phyloP scores from a whole-genome alignment of 1,140 invertebrate genomes.

The Thaumatotibia leucotreta region DNA sequence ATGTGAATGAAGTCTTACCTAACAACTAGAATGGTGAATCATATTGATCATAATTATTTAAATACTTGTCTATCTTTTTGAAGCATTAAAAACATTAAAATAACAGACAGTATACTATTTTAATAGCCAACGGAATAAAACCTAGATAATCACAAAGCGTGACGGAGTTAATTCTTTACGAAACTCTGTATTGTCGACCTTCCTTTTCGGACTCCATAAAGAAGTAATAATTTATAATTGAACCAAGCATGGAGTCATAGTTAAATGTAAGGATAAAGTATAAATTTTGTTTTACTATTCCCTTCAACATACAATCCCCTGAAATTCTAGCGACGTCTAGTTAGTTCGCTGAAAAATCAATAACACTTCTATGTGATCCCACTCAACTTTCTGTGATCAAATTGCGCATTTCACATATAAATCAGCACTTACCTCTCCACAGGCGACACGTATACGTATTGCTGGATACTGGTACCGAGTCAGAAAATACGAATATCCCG shows the following conservation, averaged over 20 bases:
- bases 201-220: slow-evolving; percentile 18
- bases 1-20: background rate
- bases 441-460: slow-evolving; percentile 9
- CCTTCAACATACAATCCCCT: background rate
- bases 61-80: background rate
- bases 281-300: background rate
- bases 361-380: slow-evolving; percentile 34
- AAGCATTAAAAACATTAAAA: background rate
- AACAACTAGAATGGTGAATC: too few species aligned
- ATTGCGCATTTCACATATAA: slow-evolving; percentile 6
- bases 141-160: slow-evolving; percentile 35
- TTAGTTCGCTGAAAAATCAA: slow-evolving; percentile 49
- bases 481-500: slow-evolving; percentile 15
- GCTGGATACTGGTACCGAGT: slow-evolving; percentile 6
- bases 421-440: slow-evolving; percentile 30
- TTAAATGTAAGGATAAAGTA: background rate
- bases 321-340: slow-evolving; percentile 12
- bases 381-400: slow-evolving; percentile 15
- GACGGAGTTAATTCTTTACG: slow-evolving; percentile 29
- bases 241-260: background rate
- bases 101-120: background rate
- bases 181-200: slow-evolving; percentile 35
- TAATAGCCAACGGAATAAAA: slow-evolving; percentile 20
- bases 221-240: background rate
- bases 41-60: background rate